Percentiles rank a stretch among this genome's conserved stretches.
phyloP scores from a whole-genome alignment of 1,140 invertebrate species.

The Diorhabda elongata region DNA sequence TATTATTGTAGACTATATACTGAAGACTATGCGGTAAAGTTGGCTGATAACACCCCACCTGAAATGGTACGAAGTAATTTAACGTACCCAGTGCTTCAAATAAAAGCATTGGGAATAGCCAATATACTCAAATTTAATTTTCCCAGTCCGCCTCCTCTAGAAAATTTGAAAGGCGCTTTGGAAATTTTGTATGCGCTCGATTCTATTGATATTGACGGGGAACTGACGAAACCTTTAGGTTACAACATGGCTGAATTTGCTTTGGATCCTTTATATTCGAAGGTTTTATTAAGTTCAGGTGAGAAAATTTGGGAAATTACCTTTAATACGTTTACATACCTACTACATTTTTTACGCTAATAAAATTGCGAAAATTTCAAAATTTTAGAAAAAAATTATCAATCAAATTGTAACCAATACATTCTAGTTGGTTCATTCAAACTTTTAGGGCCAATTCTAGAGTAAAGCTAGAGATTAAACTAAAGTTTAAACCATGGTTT shows the following conservation, averaged over 20 bases:
- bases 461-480: too few species aligned
- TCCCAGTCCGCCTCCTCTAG: slow-evolving; percentile 82
- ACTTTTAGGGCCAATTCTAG: too few species aligned
- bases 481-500: too few species aligned
- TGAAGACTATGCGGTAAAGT: slow-evolving; percentile 71
- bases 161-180: slow-evolving; percentile 78
- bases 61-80: slow-evolving; percentile 92
- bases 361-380: too few species aligned
- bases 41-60: slow-evolving; percentile 71
- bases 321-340: too few species aligned
- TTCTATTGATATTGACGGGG: slow-evolving; percentile 76
- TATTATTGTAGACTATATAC: slow-evolving; percentile 61
- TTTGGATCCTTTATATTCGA: slow-evolving; percentile 80
- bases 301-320: slow-evolving; percentile 18
- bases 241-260: slow-evolving; percentile 90
- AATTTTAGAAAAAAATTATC: too few species aligned
- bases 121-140: slow-evolving; percentile 84
- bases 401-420: too few species aligned
- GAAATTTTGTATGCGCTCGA: slow-evolving; percentile 86
- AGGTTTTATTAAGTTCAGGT: slow-evolving; percentile 81
- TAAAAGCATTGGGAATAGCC: slow-evolving; percentile 93
- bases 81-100: slow-evolving; percentile 77
- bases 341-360: too few species aligned
- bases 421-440: too few species aligned
- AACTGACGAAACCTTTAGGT: slow-evolving; percentile 78